Conservation (phyloP, 1,140 invertebrate genomes). For the Hypothenemus hampei region DNA sequence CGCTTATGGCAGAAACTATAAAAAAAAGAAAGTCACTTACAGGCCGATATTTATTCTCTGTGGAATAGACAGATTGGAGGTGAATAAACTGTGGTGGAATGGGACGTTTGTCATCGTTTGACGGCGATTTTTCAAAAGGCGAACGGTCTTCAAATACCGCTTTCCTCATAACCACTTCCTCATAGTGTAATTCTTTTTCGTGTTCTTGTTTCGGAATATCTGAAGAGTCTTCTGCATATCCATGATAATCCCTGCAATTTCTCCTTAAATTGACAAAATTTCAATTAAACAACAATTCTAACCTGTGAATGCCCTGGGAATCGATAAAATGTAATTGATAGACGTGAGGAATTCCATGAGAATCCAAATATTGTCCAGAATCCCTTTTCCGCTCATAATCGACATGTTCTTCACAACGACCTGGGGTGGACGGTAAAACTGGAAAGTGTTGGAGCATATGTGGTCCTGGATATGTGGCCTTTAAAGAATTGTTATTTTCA, state of each 20-base stretch:
- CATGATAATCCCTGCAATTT: constrained; percentile 36
- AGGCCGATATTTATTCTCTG: constrained; percentile 35
- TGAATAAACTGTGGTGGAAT: constrained; percentile 40
- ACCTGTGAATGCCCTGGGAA: constrained; percentile 41
- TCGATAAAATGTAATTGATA: constrained; percentile 43
- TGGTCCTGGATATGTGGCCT: constrained; percentile 14
- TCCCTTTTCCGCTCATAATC: constrained; percentile 34
- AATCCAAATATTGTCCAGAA: constrained; percentile 40
- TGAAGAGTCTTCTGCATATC: constrained; percentile 34
- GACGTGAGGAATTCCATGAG: constrained; percentile 39
- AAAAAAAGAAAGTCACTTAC: constrained; percentile 11
- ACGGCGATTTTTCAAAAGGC: constrained; percentile 31
- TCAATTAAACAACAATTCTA: not conserved
- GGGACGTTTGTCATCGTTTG: constrained; percentile 29
- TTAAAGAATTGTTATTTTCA: not conserved
- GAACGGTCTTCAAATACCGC: constrained; percentile 17
- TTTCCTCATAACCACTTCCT: constrained; percentile 10
- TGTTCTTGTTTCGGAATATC: constrained; percentile 22
- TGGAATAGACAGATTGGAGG: constrained; percentile 32
- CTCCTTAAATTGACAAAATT: not conserved
- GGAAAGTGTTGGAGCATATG: constrained; percentile 37
- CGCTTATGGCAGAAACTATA: no score
- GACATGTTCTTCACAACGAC: constrained; percentile 28
- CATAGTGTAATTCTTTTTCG: constrained; percentile 19
- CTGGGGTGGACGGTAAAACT: constrained; percentile 36